Percentiles rank a stretch among this genome's conserved stretches.
Conservation (phyloP, 2,113 vertebrate species). For the Erythrocebus patas region DNA sequence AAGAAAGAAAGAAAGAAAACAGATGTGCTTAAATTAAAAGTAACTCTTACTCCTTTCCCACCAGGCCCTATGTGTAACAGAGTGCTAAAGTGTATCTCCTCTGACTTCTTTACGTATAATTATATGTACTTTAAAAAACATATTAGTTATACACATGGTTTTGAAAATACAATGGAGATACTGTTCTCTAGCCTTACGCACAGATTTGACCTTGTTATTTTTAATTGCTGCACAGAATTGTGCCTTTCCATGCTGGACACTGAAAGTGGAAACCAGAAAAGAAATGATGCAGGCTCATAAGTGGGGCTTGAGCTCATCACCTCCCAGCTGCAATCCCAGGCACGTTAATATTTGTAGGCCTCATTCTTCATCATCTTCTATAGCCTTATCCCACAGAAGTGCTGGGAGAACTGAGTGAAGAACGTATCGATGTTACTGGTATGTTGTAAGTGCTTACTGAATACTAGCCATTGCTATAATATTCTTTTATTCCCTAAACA, state of each 20-base stretch:
- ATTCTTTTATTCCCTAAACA: not conserved
- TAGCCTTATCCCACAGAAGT: not conserved
- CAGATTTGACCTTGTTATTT: not conserved
- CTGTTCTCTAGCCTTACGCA: not conserved
- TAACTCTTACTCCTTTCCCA: not conserved
- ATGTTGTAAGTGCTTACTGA: not conserved
- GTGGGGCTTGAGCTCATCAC: not conserved
- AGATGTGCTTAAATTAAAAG: constrained; percentile 4
- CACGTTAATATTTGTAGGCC: too few species aligned
- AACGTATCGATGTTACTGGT: accelerated
- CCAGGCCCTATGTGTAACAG: not conserved
- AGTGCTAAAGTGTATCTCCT: not conserved
- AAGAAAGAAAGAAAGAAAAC: not conserved
- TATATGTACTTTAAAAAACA: not conserved
- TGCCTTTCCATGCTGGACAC: not conserved
- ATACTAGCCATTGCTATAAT: not conserved
- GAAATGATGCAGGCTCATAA: not conserved
- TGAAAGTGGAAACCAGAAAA: not conserved
- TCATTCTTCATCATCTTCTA: not conserved
- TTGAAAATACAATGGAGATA: not conserved
- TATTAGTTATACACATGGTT: not conserved
- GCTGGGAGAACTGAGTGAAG: not conserved
- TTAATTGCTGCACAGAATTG: not conserved
- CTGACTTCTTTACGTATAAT: not conserved
- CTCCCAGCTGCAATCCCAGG: not conserved